These are phyloP conservation scores for Hyppa rectilinea DNA, from an alignment of 2,888 invertebrate genomes.

Conservation along the genomic window DNA sequence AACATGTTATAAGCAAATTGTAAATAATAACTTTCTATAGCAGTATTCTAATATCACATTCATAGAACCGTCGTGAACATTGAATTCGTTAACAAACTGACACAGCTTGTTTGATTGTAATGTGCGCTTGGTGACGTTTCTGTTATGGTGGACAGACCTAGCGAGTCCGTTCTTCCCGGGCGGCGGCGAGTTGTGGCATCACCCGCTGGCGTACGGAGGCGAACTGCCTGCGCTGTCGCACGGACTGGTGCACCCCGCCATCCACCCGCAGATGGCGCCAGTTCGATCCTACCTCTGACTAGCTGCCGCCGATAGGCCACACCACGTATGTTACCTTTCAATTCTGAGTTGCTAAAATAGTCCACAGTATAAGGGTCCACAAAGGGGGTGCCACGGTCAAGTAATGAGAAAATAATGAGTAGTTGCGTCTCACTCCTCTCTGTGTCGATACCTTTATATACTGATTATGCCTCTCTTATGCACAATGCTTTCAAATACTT, in stretches of 20 bases:
- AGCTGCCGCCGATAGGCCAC: slow-evolving; percentile 96
- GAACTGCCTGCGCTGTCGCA: slow-evolving; percentile 97
- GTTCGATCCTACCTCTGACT: slow-evolving; percentile 99
- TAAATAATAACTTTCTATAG: slow-evolving; percentile 81
- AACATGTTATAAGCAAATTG: slow-evolving; percentile 83
- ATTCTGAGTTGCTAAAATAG: neutral
- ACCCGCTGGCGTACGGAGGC: slow-evolving; percentile 94
- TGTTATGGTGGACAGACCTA: slow-evolving; percentile 93
- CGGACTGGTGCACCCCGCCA: slow-evolving; percentile 98
- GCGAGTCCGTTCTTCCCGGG: slow-evolving; percentile 98
- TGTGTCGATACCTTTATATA: neutral
- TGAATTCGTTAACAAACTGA: slow-evolving; percentile 59
- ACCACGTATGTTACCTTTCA: slow-evolving; percentile 90
- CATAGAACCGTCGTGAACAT: slow-evolving; percentile 59
- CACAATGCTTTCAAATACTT: slow-evolving; percentile 39
- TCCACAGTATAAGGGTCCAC: neutral
- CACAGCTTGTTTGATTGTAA: slow-evolving; percentile 53
- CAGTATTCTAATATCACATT: slow-evolving; percentile 73
- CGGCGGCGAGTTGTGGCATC: slow-evolving; percentile 98
- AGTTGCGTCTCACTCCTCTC: neutral
- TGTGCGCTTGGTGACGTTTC: slow-evolving; percentile 56
- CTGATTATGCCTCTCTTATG: neutral
- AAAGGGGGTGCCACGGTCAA: neutral
- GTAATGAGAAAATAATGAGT: neutral
- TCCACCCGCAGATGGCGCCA: slow-evolving; percentile 98